phyloP scores from a whole-genome alignment of 2,797 vertebrate genomes.

The Philypnodon macrostomus region DNA sequence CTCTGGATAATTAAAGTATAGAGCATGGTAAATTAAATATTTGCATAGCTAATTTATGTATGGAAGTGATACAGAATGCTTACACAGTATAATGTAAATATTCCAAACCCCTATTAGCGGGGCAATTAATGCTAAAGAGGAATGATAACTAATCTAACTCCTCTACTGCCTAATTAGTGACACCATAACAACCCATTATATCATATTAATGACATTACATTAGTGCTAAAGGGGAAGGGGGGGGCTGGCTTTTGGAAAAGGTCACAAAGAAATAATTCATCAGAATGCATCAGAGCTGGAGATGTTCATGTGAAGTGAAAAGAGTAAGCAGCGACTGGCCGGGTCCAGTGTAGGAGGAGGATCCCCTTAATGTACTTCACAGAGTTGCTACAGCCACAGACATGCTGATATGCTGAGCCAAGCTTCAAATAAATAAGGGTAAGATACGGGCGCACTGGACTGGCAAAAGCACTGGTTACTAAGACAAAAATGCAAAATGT shows the following conservation, averaged over 20 bases:
- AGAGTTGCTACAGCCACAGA: constrained; percentile 63
- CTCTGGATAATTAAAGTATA: background rate
- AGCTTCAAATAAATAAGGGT: constrained; percentile 50
- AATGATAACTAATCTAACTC: constrained; percentile 51
- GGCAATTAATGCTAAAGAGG: constrained; percentile 43
- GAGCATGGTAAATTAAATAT: background rate
- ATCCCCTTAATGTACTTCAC: constrained; percentile 72
- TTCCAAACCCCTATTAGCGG: constrained; percentile 45
- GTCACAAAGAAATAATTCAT: constrained; percentile 59
- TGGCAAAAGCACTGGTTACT: background rate
- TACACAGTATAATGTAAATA: constrained; percentile 45
- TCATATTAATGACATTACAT: constrained; percentile 59
- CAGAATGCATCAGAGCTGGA: constrained; percentile 40
- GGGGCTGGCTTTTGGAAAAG: constrained; percentile 49
- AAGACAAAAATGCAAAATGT: background rate
- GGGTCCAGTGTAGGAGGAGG: constrained; percentile 49
- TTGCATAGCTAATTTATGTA: constrained; percentile 11
- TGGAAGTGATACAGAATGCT: constrained; percentile 20
- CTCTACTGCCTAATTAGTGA: constrained; percentile 66
- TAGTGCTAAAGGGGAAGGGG: constrained; percentile 20
- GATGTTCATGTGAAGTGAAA: constrained; percentile 48
- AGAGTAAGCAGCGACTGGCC: constrained; percentile 43
- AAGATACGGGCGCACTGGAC: background rate
- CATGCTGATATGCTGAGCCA: constrained; percentile 36
- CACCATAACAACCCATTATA: constrained; percentile 62